These are phyloP conservation scores for Chloroceryle inda DNA, from an alignment of 2,797 vertebrate species.

Conservation along the genomic window DNA sequence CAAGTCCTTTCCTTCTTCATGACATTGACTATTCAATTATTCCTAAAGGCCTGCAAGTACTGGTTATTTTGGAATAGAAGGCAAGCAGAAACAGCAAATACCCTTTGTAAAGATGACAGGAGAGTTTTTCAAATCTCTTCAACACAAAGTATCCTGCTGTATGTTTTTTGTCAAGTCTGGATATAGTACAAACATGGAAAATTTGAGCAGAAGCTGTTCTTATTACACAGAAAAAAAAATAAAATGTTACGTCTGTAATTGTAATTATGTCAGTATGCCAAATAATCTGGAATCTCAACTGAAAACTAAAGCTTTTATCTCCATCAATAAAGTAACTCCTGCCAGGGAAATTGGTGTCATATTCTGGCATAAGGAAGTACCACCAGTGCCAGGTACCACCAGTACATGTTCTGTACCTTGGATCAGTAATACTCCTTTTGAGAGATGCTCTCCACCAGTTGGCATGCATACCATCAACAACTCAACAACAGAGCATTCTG, in stretches of 20 bases:
- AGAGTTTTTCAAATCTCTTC: neutral
- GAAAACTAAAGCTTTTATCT: neutral
- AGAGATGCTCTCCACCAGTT: fast-evolving
- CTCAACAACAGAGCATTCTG: too few species aligned
- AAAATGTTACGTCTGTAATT: neutral
- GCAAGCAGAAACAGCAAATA: neutral
- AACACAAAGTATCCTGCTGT: neutral
- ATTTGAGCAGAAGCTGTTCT: neutral
- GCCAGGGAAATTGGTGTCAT: neutral
- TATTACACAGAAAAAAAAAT: neutral
- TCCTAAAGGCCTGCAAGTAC: neutral
- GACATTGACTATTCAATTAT: neutral
- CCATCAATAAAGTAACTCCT: neutral
- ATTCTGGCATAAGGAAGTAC: neutral
- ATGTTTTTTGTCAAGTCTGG: neutral
- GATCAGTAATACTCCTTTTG: neutral
- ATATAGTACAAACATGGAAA: neutral
- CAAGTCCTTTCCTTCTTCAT: neutral
- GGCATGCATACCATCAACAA: too few species aligned
- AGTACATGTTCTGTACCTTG: fast-evolving
- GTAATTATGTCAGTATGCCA: neutral
- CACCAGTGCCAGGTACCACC: neutral
- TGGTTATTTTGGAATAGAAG: neutral
- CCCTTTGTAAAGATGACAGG: neutral
- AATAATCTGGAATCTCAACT: neutral